phyloP scores from a whole-genome alignment of 2,888 invertebrate species.

The Sinotaia quadrata region DNA sequence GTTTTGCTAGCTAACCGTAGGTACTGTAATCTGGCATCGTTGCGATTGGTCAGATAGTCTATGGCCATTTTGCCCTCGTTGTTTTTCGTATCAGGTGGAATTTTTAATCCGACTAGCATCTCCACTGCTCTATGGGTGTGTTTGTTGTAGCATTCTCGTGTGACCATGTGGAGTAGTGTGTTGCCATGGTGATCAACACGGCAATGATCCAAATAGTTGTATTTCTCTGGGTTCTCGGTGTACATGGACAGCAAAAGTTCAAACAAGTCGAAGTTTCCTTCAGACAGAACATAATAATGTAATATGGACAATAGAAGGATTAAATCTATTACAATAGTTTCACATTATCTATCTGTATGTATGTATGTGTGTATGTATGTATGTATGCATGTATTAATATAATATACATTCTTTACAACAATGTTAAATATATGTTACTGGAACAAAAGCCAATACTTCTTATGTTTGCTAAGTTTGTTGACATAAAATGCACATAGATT shows the following conservation, averaged over 20 bases:
- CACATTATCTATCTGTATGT: too few species aligned
- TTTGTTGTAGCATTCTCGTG: constrained; percentile 32
- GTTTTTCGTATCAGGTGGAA: constrained; percentile 47
- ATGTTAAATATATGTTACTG: too few species aligned
- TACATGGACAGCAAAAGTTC: constrained; percentile 47
- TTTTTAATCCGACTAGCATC: constrained; percentile 45
- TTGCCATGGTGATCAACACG: constrained; percentile 29
- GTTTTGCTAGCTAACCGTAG: constrained; percentile 31
- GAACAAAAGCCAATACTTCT: too few species aligned
- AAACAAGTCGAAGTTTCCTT: constrained; percentile 45
- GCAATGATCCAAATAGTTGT: constrained; percentile 39
- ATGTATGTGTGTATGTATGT: too few species aligned
- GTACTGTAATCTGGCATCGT: constrained; percentile 50
- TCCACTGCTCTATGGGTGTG: constrained; percentile 47
- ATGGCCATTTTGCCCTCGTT: constrained; percentile 51
- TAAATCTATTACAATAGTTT: too few species aligned
- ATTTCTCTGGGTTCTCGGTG: constrained; percentile 40
- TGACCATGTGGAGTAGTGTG: constrained; percentile 40
- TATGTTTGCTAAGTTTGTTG: too few species aligned
- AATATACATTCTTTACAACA: too few species aligned
- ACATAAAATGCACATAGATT: too few species aligned
- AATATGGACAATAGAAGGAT: too few species aligned
- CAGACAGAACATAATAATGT: too few species aligned
- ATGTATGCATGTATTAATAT: too few species aligned
- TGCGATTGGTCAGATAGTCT: constrained; percentile 46